phyloP scores from a whole-genome alignment of 1,140 invertebrate genomes.

The Drosophila insularis region DNA sequence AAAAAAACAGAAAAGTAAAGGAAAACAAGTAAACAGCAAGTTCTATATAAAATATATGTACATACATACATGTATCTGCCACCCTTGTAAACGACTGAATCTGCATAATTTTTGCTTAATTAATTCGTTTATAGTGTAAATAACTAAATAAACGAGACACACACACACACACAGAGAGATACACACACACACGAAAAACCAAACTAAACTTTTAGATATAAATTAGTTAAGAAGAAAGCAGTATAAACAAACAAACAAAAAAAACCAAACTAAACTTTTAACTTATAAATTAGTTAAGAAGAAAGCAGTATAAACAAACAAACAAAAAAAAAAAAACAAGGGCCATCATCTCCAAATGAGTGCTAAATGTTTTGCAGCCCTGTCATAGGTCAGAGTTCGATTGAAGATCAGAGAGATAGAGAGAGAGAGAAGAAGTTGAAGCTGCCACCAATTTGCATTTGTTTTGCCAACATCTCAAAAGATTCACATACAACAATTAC shows the following conservation, averaged over 20 bases:
- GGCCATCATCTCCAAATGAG: not conserved
- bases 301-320: not conserved
- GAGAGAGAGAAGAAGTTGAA: not conserved
- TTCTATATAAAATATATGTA: not conserved
- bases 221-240: not conserved
- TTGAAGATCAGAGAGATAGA: not conserved
- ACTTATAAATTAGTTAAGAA: not conserved
- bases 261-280: not conserved
- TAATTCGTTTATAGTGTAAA: conserved; percentile 10
- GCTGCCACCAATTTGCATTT: no score
- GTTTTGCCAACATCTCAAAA: no score
- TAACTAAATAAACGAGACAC: conserved; percentile 6
- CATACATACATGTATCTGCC: not conserved
- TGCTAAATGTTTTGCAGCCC: not conserved
- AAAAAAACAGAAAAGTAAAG: not conserved
- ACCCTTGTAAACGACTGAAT: conserved; percentile 10
- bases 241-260: not conserved
- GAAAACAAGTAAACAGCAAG: not conserved
- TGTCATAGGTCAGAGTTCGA: not conserved
- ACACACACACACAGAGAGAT: not conserved
- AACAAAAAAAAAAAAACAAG: not conserved
- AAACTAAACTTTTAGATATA: not conserved
- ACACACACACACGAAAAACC: not conserved
- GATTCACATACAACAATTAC: no score
- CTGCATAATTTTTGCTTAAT: conserved; percentile 11